Conservation (phyloP, 2,113 vertebrate genomes). For the Chascanopsetta lugubris region DNA sequence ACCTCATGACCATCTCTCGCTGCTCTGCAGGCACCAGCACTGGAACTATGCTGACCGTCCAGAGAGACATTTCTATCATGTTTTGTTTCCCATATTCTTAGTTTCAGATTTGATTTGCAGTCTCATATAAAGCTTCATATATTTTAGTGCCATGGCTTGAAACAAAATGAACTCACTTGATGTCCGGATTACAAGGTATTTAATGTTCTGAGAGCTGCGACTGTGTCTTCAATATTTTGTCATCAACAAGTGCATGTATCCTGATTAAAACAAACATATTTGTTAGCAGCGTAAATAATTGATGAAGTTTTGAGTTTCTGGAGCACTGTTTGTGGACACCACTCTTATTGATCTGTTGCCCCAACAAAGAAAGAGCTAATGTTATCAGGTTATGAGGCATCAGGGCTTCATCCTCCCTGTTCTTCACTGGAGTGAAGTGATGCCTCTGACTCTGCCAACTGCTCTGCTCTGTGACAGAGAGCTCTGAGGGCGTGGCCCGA, state of each 20-base stretch:
- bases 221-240: too few relatives aligned
- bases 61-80: too few relatives aligned
- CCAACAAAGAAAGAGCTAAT: slow-evolving; percentile 38
- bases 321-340: slow-evolving; percentile 42
- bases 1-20: neutral
- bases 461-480: slow-evolving; percentile 16
- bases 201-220: too few relatives aligned
- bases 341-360: slow-evolving; percentile 61
- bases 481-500: neutral
- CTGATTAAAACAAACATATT: too few relatives aligned
- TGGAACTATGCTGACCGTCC: too few relatives aligned
- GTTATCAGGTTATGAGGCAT: slow-evolving; percentile 29
- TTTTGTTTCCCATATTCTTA: too few relatives aligned
- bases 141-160: too few relatives aligned
- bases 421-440: slow-evolving; percentile 30
- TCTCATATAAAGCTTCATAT: too few relatives aligned
- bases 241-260: too few relatives aligned
- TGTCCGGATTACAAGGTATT: too few relatives aligned
- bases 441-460: slow-evolving; percentile 6
- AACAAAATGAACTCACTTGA: too few relatives aligned
- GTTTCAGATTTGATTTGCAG: too few relatives aligned
- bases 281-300: slow-evolving; percentile 51
- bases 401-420: slow-evolving; percentile 6
- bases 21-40: neutral
- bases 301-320: slow-evolving; percentile 56